phyloP scores from a whole-genome alignment of 1,140 invertebrate species.

The Caenorhabditis inopinata region DNA sequence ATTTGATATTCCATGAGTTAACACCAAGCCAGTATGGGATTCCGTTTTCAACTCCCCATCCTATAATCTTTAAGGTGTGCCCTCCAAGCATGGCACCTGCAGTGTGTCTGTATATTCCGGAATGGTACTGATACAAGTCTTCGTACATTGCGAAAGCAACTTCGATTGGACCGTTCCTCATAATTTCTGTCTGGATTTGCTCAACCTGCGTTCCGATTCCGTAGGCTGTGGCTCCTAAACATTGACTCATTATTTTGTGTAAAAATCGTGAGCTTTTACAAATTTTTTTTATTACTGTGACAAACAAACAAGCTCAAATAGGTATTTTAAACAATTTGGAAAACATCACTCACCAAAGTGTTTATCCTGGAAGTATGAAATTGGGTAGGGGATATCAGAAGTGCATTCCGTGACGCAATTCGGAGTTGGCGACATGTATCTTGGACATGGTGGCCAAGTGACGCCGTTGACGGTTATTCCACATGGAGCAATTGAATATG shows the following conservation, averaged over 20 bases:
- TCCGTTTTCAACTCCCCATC: constrained; percentile 80
- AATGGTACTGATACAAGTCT: constrained; percentile 83
- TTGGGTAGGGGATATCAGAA: constrained; percentile 68
- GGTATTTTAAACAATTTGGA: neutral
- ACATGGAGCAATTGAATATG: constrained; percentile 30
- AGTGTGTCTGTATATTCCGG: constrained; percentile 80
- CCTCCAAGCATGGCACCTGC: constrained; percentile 77
- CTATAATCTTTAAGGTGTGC: constrained; percentile 84
- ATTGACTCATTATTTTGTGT: neutral
- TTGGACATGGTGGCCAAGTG: constrained; percentile 75
- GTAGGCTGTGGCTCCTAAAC: constrained; percentile 73
- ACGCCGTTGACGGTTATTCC: neutral
- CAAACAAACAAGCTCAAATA: neutral
- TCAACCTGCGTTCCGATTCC: constrained; percentile 72
- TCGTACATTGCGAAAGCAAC: constrained; percentile 84
- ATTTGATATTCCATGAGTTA: constrained; percentile 72
- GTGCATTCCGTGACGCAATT: constrained; percentile 57
- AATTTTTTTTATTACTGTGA: no score
- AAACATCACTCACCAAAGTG: constrained; percentile 72
- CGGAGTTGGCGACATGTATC: constrained; percentile 85
- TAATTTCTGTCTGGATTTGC: constrained; percentile 80
- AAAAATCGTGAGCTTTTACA: no score
- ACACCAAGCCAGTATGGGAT: constrained; percentile 84
- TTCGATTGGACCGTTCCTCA: constrained; percentile 85
- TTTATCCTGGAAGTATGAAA: constrained; percentile 76